phyloP scores from a whole-genome alignment of 1,140 invertebrate species.

The Drosophila ogumai region DNA sequence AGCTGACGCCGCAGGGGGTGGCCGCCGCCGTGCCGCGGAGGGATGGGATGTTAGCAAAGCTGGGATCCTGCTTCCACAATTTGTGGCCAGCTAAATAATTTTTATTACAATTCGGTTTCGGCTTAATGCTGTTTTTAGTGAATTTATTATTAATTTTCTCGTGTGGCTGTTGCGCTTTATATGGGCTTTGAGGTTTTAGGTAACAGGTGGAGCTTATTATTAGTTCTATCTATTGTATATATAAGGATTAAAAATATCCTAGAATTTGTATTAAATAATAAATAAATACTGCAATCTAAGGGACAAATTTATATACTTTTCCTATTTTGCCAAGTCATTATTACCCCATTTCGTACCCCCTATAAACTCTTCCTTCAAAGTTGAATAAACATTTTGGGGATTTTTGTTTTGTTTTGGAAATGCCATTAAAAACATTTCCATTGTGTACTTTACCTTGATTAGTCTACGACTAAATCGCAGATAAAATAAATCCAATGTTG shows the following conservation, averaged over 20 bases:
- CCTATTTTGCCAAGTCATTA: not conserved
- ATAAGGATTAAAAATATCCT: not conserved
- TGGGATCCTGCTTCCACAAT: constrained; percentile 50
- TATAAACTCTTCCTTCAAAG: no score
- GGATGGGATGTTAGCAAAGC: not conserved
- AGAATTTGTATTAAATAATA: not conserved
- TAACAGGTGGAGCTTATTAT: constrained; percentile 5
- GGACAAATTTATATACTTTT: not conserved
- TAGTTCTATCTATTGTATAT: not conserved
- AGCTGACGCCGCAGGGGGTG: constrained; percentile 66
- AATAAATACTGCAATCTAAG: not conserved
- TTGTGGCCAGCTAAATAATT: constrained; percentile 79
- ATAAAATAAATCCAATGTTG: constrained; percentile 69
- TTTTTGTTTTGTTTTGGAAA: not conserved
- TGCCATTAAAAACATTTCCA: constrained; percentile 46
- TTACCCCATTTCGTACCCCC: not conserved
- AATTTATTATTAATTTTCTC: constrained; percentile 63
- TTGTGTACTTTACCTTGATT: constrained; percentile 59
- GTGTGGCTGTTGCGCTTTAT: constrained; percentile 22
- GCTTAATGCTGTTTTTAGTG: constrained; percentile 54
- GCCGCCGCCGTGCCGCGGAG: constrained; percentile 8
- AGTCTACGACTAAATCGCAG: constrained; percentile 18
- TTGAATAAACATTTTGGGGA: not conserved
- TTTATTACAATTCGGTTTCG: constrained; percentile 71
- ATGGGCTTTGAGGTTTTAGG: not conserved